Evolutionary conservation across 23 tunicate genomes (phyloP).

Genomic region (Diplosoma virens): DNA sequence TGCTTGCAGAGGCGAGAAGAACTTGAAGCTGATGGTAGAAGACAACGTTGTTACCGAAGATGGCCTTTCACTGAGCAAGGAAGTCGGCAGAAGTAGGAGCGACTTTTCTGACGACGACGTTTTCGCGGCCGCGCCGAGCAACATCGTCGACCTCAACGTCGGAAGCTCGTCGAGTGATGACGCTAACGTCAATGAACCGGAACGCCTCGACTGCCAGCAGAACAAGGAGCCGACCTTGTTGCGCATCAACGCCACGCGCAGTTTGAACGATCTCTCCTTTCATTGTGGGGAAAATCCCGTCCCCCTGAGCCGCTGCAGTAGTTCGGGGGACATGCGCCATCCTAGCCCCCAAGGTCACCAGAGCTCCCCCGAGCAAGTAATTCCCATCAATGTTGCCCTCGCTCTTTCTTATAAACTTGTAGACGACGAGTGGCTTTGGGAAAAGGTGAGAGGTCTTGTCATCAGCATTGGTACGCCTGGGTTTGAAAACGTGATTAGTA

Average conservation of each 20-base stretch:
- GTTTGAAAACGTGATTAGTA: too few species aligned
- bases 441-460: slow-evolving; percentile 71
- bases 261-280: slow-evolving; percentile 33
- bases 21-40: not conserved
- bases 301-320: slow-evolving; percentile 26
- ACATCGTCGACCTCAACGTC: not conserved
- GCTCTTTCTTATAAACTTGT: slow-evolving; percentile 76
- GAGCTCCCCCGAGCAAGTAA: not conserved
- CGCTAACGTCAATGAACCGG: not conserved
- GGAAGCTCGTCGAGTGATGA: not conserved
- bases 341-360: slow-evolving; percentile 17
- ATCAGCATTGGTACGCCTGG: too few species aligned
- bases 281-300: not conserved
- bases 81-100: slow-evolving; percentile 25
- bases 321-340: slow-evolving; percentile 38
- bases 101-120: slow-evolving; percentile 34
- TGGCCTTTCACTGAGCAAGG: not conserved
- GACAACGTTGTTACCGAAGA: not conserved
- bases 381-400: slow-evolving; percentile 34
- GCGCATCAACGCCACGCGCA: slow-evolving; percentile 14
- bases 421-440: slow-evolving; percentile 91
- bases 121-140: not conserved
- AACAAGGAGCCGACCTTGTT: not conserved
- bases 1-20: slow-evolving; percentile 31
- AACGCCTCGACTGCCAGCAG: not conserved